Base-by-base conservation (phyloP, 2,888 invertebrate species). In the Pachliopta kotzebuea region DNA sequence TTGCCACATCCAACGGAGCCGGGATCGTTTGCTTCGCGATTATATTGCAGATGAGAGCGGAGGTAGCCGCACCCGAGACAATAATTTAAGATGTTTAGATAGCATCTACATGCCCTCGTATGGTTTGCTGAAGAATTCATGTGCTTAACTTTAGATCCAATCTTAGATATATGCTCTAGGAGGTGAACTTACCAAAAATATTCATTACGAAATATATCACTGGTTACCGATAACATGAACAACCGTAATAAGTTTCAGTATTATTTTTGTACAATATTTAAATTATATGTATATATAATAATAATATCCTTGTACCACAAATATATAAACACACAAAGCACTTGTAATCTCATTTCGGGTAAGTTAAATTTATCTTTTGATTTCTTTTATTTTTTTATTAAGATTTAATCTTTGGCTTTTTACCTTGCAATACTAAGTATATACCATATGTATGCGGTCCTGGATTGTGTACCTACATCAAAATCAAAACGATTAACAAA, bases 31-130 rank as follows among this genome's bases (percentile, higher is more conserved):
- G 71, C 76, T 78, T 74, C 78, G 72, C 73, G 81, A 80, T 83
- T 84, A 83, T 80, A 81, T 76, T 76, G 77, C 83, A 81, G 85
- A 84, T 80, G 86, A 83, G 83, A 78, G 79, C 72, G 77, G 77
- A 80, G 77, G 86, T 85, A 86, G 86, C 84, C 72, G 76, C 75
- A 74, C 79, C 75, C 80, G 76, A 79, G 87, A 87, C 86, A 88
- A 90, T 90, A 90, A 90, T 88, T 90, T 90, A 90, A 90, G 88
- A 87, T 86, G 87, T 88, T 85, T 80, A 85, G 90, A 90, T 90
- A 89, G 72, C 76, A 90, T 90, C 90, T 89, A 90, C 90, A 90
- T 84, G 90, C 72, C 56, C 72, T 77, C 76, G 82, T 78, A 81
- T 84, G 84, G 83, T 85, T 85, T 86, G 87, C 86, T 78, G 81